phyloP scores from a whole-genome alignment of 2,797 vertebrate genomes.

The Fistularia commersonii region DNA sequence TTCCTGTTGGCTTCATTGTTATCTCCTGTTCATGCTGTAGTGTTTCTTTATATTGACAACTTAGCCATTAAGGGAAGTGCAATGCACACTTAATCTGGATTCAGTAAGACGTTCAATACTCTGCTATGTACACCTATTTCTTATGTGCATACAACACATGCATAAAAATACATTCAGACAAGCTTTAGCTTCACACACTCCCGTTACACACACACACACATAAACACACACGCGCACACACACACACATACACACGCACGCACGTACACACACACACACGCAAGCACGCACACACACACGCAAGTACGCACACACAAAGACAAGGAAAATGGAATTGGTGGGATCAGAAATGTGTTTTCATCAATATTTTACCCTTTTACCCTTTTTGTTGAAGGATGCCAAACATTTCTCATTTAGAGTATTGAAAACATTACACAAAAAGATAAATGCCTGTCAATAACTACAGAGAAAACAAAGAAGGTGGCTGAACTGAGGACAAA shows the following conservation, averaged over 20 bases:
- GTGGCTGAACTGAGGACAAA: conserved; percentile 13
- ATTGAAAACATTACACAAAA: too few species aligned
- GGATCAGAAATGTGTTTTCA: too few species aligned
- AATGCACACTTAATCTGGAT: conserved; percentile 41
- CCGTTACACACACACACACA: not conserved
- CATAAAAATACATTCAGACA: too few species aligned
- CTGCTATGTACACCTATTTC: not conserved
- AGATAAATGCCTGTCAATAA: too few species aligned
- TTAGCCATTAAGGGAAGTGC: conserved; percentile 51
- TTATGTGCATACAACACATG: too few species aligned
- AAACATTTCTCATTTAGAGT: too few species aligned
- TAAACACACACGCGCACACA: not conserved
- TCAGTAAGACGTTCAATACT: conserved; percentile 22
- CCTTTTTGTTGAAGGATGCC: too few species aligned
- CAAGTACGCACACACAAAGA: too few species aligned
- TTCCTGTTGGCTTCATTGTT: conserved; percentile 35
- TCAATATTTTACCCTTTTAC: too few species aligned
- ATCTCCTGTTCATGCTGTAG: conserved; percentile 39
- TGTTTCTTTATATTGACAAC: conserved; percentile 44
- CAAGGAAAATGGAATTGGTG: too few species aligned
- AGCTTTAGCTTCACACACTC: not conserved
- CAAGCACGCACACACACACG: not conserved
- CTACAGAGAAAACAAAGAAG: too few species aligned
- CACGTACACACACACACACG: not conserved
- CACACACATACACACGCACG: not conserved